Evolutionary conservation across 2,797 vertebrate genomes (phyloP).

Genomic region (Amniataba percoides): DNA sequence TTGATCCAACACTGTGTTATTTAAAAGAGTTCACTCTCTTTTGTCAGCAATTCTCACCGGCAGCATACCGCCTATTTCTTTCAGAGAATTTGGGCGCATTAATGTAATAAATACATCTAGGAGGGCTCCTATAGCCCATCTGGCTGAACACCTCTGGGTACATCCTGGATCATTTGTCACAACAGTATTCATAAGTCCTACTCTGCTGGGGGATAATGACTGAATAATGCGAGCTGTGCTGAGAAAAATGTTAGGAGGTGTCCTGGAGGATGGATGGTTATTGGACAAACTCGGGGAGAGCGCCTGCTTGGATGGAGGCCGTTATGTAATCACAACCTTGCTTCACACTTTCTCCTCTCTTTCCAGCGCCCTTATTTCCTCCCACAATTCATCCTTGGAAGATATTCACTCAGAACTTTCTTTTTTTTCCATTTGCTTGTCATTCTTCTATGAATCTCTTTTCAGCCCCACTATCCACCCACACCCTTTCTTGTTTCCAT

Average conservation of each 20-base stretch:
- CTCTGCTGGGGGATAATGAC: conserved; percentile 29
- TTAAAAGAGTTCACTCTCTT: neutral
- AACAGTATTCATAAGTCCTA: conserved; percentile 17
- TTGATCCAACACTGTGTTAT: neutral
- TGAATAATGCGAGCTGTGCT: conserved; percentile 31
- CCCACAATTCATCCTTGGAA: neutral
- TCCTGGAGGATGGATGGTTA: conserved; percentile 23
- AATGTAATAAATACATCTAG: neutral
- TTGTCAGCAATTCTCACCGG: neutral
- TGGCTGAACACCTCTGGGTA: conserved; percentile 16
- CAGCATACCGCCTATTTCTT: neutral
- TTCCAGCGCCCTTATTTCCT: neutral
- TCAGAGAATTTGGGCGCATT: neutral
- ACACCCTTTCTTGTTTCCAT: neutral
- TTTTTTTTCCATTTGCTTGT: neutral
- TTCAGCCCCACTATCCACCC: neutral
- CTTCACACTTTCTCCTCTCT: neutral
- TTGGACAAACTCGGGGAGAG: conserved; percentile 5
- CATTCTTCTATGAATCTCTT: neutral
- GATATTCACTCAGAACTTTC: neutral
- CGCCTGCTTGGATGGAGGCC: conserved; percentile 4
- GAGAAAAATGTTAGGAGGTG: conserved; percentile 21
- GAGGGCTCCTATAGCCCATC: conserved; percentile 1
- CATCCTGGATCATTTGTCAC: conserved; percentile 32
- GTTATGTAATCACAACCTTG: neutral